Percentiles rank a stretch among this genome's conserved stretches.
Conservation (phyloP, 2,888 invertebrate genomes). For the Dioctria rufipes region DNA sequence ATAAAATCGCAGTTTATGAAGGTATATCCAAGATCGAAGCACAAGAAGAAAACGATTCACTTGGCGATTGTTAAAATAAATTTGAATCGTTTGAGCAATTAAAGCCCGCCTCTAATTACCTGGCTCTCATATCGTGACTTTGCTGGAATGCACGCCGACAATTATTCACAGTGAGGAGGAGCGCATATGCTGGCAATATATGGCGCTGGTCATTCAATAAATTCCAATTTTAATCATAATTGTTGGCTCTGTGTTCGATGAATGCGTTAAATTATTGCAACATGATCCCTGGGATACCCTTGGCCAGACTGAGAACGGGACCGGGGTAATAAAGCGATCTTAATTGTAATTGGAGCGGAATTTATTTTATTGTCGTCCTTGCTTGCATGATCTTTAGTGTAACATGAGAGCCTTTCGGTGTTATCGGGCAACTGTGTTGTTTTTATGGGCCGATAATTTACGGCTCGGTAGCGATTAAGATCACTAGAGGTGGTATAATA, state of each 20-base stretch:
- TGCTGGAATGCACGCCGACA: slow-evolving; percentile 24
- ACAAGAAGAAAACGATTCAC: not conserved
- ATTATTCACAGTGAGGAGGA: slow-evolving; percentile 45
- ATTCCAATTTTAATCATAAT: slow-evolving; percentile 58
- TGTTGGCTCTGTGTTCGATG: slow-evolving; percentile 32
- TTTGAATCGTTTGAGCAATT: slow-evolving; percentile 32
- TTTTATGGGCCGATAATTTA: slow-evolving; percentile 58
- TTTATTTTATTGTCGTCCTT: slow-evolving; percentile 58
- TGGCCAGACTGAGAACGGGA: not conserved
- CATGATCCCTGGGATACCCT: slow-evolving; percentile 49
- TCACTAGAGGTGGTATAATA: slow-evolving; percentile 40
- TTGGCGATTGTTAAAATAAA: slow-evolving; percentile 30
- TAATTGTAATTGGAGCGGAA: slow-evolving; percentile 59
- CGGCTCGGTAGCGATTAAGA: slow-evolving; percentile 52
- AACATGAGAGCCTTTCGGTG: slow-evolving; percentile 50
- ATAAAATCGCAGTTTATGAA: too few relatives aligned
- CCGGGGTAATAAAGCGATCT: slow-evolving; percentile 58
- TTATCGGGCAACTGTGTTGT: slow-evolving; percentile 40
- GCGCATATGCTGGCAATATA: slow-evolving; percentile 11
- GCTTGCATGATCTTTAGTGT: slow-evolving; percentile 50
- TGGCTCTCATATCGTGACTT: slow-evolving; percentile 42
- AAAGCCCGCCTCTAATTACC: slow-evolving; percentile 48
- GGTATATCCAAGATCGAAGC: too few relatives aligned
- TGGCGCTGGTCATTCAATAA: slow-evolving; percentile 55
- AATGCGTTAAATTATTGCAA: slow-evolving; percentile 57